A percentile compares a stretch with the other conserved stretches of the same genome.
phyloP scores from a whole-genome alignment of 2,888 invertebrate species.

The Pyrochroa serraticornis region DNA sequence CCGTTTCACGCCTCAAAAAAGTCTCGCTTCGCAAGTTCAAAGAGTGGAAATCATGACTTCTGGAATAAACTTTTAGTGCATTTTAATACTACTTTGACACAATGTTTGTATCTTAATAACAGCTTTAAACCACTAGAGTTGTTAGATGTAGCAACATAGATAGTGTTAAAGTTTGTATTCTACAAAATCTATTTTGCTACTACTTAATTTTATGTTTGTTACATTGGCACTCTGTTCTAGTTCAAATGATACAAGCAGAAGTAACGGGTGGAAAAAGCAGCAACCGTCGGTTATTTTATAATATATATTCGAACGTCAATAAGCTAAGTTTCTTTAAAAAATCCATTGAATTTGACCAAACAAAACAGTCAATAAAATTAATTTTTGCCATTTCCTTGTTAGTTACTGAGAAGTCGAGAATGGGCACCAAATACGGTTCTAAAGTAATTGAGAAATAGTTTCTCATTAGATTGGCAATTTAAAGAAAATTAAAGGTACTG shows the following conservation, averaged over 20 bases:
- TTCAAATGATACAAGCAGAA: slow-evolving; percentile 1
- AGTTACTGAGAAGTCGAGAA: no score
- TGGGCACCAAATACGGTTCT: no score
- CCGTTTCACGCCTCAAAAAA: slow-evolving; percentile 78
- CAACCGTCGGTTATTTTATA: slow-evolving; percentile 4
- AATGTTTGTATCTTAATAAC: slow-evolving; percentile 28
- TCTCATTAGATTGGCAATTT: no score
- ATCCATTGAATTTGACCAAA: no score
- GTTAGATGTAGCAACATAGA: slow-evolving; percentile 35
- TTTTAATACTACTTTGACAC: slow-evolving; percentile 20
- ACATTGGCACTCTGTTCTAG: slow-evolving; percentile 15
- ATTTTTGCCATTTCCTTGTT: no score
- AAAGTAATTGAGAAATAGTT: no score
- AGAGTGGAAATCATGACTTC: slow-evolving; percentile 79
- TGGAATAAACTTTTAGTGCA: slow-evolving; percentile 41
- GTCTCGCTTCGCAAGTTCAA: slow-evolving; percentile 78
- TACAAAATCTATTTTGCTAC: slow-evolving; percentile 37
- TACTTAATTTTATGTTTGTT: slow-evolving; percentile 22
- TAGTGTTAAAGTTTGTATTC: slow-evolving; percentile 33
- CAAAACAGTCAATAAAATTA: no score
- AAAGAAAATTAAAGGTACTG: no score
- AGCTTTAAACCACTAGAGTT: slow-evolving; percentile 24
- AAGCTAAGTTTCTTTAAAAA: no score
- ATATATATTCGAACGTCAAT: neutral
- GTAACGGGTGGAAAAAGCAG: slow-evolving; percentile 5